A percentile compares a stretch with the other conserved stretches of the same genome.
phyloP scores from a whole-genome alignment of 2,888 invertebrate species.

The Digitonthophagus gazella region DNA sequence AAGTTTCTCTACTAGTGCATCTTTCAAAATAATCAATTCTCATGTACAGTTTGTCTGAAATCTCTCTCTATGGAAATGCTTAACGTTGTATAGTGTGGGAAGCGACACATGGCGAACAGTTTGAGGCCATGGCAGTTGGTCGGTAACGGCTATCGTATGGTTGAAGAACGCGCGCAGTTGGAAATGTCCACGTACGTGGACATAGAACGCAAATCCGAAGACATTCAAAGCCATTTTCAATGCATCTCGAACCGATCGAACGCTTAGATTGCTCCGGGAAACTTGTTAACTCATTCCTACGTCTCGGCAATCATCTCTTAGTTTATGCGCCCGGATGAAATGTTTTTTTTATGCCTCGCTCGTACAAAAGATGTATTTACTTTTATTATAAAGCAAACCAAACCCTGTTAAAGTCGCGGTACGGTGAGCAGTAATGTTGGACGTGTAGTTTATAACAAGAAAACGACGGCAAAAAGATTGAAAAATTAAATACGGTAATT shows the following conservation, averaged over 20 bases:
- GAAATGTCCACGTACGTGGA: not conserved
- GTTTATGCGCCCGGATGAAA: not conserved
- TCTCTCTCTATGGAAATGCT: not conserved
- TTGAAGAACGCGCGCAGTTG: not conserved
- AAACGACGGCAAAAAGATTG: not conserved
- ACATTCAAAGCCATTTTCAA: not conserved
- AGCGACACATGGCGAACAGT: not conserved
- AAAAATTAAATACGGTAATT: not conserved
- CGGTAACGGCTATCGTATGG: not conserved
- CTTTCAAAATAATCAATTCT: not conserved
- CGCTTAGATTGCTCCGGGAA: conserved; percentile 5
- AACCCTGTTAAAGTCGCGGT: not conserved
- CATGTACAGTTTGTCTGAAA: not conserved
- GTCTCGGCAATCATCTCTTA: not conserved
- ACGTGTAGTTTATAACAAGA: not conserved
- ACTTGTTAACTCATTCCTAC: conserved; percentile 11
- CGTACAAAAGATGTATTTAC: not conserved
- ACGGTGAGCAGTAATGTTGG: not conserved
- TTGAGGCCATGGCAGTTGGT: not conserved
- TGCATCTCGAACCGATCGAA: conserved; percentile 8
- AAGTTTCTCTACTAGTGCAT: not conserved
- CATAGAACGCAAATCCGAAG: not conserved
- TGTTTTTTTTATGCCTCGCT: not conserved
- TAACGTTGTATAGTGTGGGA: not conserved
- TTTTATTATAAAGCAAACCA: not conserved